Evolutionary conservation across 2,888 invertebrate species (phyloP), one percentile per base, ranked within the genome.

Genomic region (Pammene fasciana): DNA sequence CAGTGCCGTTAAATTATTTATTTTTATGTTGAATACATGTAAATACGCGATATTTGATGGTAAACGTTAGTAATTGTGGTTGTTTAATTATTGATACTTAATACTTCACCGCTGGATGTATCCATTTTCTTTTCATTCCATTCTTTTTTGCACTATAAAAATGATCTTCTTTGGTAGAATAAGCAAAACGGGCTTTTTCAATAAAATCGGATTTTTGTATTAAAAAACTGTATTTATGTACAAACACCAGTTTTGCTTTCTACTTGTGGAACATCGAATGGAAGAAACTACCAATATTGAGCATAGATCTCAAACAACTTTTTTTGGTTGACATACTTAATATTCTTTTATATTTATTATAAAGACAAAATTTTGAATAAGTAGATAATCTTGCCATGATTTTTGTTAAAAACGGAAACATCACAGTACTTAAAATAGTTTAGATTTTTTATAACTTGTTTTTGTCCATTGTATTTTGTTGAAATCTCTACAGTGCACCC

Each of bases 21-120:
- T 92, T 92, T 88, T 89, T 90, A 92, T 89, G 92, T 92, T 92
- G 91, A 87, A 86, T 85, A 86, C 84, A 80, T 92, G 92, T 92
- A 91, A 87, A 92, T 92, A 92, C 73, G 84, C 86, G 85, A 88
- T 87, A 86, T 86, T 88, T 87, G 84, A 82, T 85, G 86, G 85
- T 89, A 88, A 86, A 86, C 79, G 86, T 87, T 89, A 87, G 87
- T 82, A 81, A 78, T 88, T 86, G 87, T 87, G 89, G 88, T 88
- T 89, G 86, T 87, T 86, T 87, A 86, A 86, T 85, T 82, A 84
- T 83, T 77, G 85, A 87, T 85, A 86, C 70, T 65, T 70, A 65
- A 59, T 65, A 10, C 54, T 65, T 65, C 65, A 38, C 60, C 18
- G 62, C 62, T 70, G 68, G 59, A 68, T 59, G 57, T 78, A 78